These are phyloP conservation scores for Baccha elongata DNA, from an alignment of 2,888 invertebrate species.

Conservation along the genomic window DNA sequence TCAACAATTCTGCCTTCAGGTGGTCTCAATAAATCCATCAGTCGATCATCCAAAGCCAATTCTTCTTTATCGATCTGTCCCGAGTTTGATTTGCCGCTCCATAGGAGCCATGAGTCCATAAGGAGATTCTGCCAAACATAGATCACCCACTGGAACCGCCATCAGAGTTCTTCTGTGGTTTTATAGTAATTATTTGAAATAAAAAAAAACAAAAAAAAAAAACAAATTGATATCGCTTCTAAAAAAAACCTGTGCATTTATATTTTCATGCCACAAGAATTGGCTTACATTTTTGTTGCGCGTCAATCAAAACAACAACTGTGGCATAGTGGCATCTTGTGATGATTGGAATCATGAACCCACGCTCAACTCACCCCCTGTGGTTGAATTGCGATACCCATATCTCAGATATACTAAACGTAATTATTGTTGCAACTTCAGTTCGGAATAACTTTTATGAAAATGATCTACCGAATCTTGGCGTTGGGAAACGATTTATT, in stretches of 20 bases:
- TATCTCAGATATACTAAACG: slow-evolving; percentile 43
- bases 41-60: slow-evolving; percentile 30
- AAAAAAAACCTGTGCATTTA: slow-evolving; percentile 33
- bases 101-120: slow-evolving; percentile 52
- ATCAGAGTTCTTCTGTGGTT: background rate
- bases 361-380: slow-evolving; percentile 51
- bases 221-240: slow-evolving; percentile 43
- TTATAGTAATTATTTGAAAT: slow-evolving; percentile 55
- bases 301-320: slow-evolving; percentile 59
- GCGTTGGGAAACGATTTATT: slow-evolving; percentile 24
- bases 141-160: slow-evolving; percentile 47
- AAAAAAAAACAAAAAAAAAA: slow-evolving; percentile 44
- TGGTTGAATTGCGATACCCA: slow-evolving; percentile 34
- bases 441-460: slow-evolving; percentile 41
- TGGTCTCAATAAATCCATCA: slow-evolving; percentile 71
- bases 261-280: background rate
- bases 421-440: slow-evolving; percentile 43
- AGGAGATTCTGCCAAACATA: slow-evolving; percentile 31
- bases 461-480: slow-evolving; percentile 31
- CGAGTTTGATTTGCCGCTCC: slow-evolving; percentile 63
- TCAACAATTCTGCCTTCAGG: slow-evolving; percentile 28
- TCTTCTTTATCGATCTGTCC: slow-evolving; percentile 69
- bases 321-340: slow-evolving; percentile 65
- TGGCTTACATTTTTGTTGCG: slow-evolving; percentile 15
- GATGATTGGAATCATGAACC: slow-evolving; percentile 65